Evolutionary conservation across 2,888 invertebrate genomes (phyloP), one percentile per base, ranked within the genome.

Genomic region (Apamea crenata): DNA sequence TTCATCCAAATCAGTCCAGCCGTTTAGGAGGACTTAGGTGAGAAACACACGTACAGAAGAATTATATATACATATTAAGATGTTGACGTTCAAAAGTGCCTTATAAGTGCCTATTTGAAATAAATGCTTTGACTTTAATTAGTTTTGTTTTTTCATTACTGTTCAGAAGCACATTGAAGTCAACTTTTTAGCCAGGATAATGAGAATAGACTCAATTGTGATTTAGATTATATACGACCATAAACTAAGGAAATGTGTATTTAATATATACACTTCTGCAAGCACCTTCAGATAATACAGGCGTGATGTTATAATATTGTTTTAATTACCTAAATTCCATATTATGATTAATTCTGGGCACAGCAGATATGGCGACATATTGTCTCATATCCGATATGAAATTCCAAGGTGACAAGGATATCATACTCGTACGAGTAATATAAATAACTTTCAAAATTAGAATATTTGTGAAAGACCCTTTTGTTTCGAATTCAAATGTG

Each of bases 331-430:
- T 47, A 36, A 53, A 65, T 83, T 81, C 67, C 82, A 6, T 29
- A 36, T 36, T 25, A 29, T 53, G 53, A 40, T 36, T 74, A 65
- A 56, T 82, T 75, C 21, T 47, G 53, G 67, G 53, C 65, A 47
- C 21, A 44, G 25, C 61, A 68, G 25, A 16, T 14, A 36, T 72
- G 86, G 59, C 67, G 67, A 53, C 86, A 85, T 63, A 47, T n/a
- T 18, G 36, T 75, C 71, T 76, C 76, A 53, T 32, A 29, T n/a
- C 72, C 75, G 36, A 66, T 82, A 86, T 86, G 71, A 83, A 86
- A 83, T 86, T 86, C 67, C 63, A 25, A 63, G 21, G 29, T 32
- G 47, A 86, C 66, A 67, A 16, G 53, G 16, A 74, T 76, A 47
- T 61, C 12, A 74, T 82, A 53, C n/a, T n/a, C n/a, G n/a, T n/a